Evolutionary conservation across 2,113 vertebrate species (phyloP).

Genomic region (Sander lucioperca): DNA sequence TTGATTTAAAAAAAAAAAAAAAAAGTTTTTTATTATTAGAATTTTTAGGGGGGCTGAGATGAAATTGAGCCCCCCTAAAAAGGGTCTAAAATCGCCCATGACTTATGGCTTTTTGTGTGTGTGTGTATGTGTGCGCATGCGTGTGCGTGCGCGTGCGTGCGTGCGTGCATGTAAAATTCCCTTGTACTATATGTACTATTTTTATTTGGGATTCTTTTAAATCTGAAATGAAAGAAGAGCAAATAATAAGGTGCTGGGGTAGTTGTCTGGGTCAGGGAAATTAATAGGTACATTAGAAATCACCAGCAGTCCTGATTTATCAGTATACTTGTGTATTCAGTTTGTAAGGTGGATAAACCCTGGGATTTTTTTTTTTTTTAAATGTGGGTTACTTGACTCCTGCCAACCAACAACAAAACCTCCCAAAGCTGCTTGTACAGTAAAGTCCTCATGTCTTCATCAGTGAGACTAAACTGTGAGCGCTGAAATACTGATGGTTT

Average conservation of each 20-base stretch:
- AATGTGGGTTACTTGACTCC: constrained; percentile 20
- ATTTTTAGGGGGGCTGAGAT: too few species aligned
- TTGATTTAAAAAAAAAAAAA: too few species aligned
- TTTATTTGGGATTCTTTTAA: neutral
- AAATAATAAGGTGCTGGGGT: neutral
- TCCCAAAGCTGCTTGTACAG: constrained; percentile 28
- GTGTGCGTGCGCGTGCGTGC: neutral
- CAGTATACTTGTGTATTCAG: neutral
- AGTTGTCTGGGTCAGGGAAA: neutral
- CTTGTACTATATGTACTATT: neutral
- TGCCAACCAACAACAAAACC: constrained; percentile 10
- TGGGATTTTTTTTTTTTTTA: too few species aligned
- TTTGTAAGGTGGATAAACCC: neutral
- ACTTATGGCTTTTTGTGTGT: too few species aligned
- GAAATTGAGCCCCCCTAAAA: too few species aligned
- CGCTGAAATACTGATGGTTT: neutral
- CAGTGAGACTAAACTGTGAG: constrained; percentile 2
- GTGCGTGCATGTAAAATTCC: too few species aligned
- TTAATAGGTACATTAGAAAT: neutral
- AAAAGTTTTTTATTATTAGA: too few species aligned
- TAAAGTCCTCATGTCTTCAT: neutral
- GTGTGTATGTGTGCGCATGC: neutral
- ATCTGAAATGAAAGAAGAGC: too few species aligned
- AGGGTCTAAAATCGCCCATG: too few species aligned
- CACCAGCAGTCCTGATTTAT: neutral